These are phyloP conservation scores for Chromis chromis DNA, from an alignment of 2,797 vertebrate species.

Conservation along the genomic window DNA sequence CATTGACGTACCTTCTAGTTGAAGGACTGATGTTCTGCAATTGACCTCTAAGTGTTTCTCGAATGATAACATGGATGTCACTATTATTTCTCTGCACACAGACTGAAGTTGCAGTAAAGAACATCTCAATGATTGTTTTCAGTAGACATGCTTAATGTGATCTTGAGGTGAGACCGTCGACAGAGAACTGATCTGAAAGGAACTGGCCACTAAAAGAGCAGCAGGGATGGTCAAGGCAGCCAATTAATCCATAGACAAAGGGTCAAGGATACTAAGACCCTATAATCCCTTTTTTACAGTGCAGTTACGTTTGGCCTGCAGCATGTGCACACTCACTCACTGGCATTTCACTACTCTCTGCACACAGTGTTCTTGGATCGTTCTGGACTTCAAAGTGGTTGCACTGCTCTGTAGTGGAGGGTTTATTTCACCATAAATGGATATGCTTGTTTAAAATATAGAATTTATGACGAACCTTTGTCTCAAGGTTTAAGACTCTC, in stretches of 20 bases:
- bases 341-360: slow-evolving; percentile 13
- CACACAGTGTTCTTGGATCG: slow-evolving; percentile 25
- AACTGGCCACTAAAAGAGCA: slow-evolving; percentile 39
- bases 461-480: slow-evolving; percentile 1
- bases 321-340: slow-evolving; percentile 5
- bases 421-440: slow-evolving; percentile 1
- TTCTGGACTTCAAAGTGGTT: slow-evolving; percentile 11
- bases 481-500: not conserved
- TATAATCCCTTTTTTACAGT: slow-evolving; percentile 45
- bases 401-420: slow-evolving; percentile 20
- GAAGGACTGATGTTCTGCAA: slow-evolving; percentile 4
- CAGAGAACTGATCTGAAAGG: slow-evolving; percentile 25
- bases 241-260: slow-evolving; percentile 40
- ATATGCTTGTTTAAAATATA: slow-evolving; percentile 9
- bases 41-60: not conserved
- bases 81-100: not conserved
- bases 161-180: slow-evolving; percentile 16
- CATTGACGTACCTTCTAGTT: not conserved
- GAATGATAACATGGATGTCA: not conserved
- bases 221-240: slow-evolving; percentile 33
- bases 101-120: not conserved
- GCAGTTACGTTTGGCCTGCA: slow-evolving; percentile 37
- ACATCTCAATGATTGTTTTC: not conserved
- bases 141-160: slow-evolving; percentile 10
- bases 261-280: slow-evolving; percentile 42